These are phyloP conservation scores for Prionailurus viverrinus DNA, from an alignment of 2,113 vertebrate species.

Conservation along the genomic window DNA sequence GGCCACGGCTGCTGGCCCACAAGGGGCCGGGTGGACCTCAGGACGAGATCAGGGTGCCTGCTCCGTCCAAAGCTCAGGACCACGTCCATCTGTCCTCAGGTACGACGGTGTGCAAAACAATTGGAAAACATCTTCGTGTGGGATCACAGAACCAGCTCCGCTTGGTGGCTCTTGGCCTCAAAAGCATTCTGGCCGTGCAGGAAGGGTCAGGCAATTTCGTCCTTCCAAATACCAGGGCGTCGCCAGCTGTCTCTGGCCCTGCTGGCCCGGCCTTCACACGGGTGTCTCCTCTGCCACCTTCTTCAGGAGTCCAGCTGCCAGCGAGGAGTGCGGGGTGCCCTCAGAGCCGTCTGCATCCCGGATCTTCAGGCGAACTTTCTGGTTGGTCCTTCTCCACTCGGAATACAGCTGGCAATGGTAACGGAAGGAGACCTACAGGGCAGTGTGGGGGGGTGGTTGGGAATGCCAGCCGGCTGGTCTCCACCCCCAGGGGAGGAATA, in stretches of 20 bases:
- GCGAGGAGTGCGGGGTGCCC: slow-evolving; percentile 91
- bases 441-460: not conserved
- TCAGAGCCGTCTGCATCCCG: slow-evolving; percentile 88
- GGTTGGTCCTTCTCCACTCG: slow-evolving; percentile 97
- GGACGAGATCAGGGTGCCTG: slow-evolving; percentile 82
- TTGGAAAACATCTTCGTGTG: slow-evolving; percentile 69
- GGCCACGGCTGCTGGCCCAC: not conserved
- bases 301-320: slow-evolving; percentile 92
- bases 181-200: slow-evolving; percentile 70
- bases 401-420: slow-evolving; percentile 99
- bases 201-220: not conserved
- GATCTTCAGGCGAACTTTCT: slow-evolving; percentile 95
- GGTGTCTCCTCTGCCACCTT: slow-evolving; percentile 93
- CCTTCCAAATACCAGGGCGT: not conserved
- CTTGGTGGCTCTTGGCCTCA: slow-evolving; percentile 39
- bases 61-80: slow-evolving; percentile 82
- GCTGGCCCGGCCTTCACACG: slow-evolving; percentile 87
- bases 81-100: slow-evolving; percentile 46
- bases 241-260: not conserved
- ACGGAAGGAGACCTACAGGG: slow-evolving; percentile 95
- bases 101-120: slow-evolving; percentile 78
- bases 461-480: not conserved
- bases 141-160: slow-evolving; percentile 65
- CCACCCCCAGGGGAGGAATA: not conserved
- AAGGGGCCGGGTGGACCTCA: slow-evolving; percentile 69